phyloP scores from a whole-genome alignment of 1,140 invertebrate species.

The Physella acuta region DNA sequence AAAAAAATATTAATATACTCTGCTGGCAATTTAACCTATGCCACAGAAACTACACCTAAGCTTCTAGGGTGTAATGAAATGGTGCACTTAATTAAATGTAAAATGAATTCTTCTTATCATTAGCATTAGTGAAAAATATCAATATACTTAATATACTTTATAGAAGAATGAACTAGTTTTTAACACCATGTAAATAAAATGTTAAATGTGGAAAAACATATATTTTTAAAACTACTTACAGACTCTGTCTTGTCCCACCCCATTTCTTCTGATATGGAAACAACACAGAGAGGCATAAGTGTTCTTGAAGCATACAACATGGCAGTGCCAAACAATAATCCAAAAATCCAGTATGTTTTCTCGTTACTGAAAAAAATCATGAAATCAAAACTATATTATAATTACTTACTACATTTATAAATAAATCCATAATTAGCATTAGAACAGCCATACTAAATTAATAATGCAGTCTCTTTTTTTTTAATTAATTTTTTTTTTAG shows the following conservation, averaged over 20 bases:
- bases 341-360: constrained; percentile 65
- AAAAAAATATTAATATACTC: too few relatives aligned
- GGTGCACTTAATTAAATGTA: too few relatives aligned
- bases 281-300: constrained; percentile 70
- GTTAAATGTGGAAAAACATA: not conserved
- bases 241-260: constrained; percentile 74
- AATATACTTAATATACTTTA: not conserved
- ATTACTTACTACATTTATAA: too few relatives aligned
- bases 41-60: too few relatives aligned
- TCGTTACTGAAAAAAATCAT: constrained; percentile 56
- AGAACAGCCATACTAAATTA: too few relatives aligned
- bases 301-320: constrained; percentile 72
- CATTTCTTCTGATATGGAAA: constrained; percentile 69
- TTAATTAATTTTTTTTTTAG: too few relatives aligned
- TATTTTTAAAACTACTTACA: constrained; percentile 60
- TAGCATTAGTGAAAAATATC: not conserved
- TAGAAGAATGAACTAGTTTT: not conserved
- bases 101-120: too few relatives aligned
- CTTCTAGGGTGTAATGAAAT: too few relatives aligned
- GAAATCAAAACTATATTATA: too few relatives aligned
- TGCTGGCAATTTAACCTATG: too few relatives aligned
- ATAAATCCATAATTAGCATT: too few relatives aligned
- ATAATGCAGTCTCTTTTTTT: too few relatives aligned
- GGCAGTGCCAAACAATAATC: constrained; percentile 68
- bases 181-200: not conserved